phyloP scores from a whole-genome alignment of 2,888 invertebrate genomes.

The Neria commutata region DNA sequence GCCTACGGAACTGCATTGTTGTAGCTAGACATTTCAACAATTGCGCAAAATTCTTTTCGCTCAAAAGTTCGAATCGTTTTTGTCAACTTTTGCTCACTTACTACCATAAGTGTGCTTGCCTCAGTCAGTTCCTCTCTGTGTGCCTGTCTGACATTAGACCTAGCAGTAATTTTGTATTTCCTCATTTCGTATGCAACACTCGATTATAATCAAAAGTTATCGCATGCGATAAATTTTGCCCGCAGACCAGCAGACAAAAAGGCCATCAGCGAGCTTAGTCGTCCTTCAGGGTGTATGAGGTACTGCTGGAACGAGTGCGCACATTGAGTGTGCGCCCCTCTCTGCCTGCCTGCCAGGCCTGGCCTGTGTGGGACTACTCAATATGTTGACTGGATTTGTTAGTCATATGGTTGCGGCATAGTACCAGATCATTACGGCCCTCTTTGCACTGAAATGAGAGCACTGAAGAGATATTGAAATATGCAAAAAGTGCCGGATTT shows the following conservation, averaged over 20 bases:
- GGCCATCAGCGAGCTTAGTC: not conserved
- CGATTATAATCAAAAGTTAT: slow-evolving; percentile 60
- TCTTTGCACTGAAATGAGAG: not conserved
- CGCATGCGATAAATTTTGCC: slow-evolving; percentile 38
- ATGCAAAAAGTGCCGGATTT: no score
- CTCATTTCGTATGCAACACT: slow-evolving; percentile 59
- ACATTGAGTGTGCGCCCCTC: no score
- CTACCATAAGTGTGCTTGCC: no score
- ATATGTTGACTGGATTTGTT: slow-evolving; percentile 25
- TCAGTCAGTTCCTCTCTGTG: not conserved
- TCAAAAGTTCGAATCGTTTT: no score
- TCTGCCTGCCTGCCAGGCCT: slow-evolving; percentile 19
- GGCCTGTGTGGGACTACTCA: slow-evolving; percentile 10
- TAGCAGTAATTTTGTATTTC: slow-evolving; percentile 9
- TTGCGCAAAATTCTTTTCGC: no score
- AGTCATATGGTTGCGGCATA: not conserved
- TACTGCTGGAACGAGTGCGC: not conserved
- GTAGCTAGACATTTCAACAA: no score
- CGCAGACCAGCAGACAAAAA: not conserved
- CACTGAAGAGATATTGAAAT: not conserved
- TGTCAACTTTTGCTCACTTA: no score
- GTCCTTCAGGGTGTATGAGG: no score
- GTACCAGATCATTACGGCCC: not conserved
- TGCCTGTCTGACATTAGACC: not conserved
- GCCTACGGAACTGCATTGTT: no score